Conservation (phyloP, 2,888 invertebrate species). For the Hedychridium roseum region DNA sequence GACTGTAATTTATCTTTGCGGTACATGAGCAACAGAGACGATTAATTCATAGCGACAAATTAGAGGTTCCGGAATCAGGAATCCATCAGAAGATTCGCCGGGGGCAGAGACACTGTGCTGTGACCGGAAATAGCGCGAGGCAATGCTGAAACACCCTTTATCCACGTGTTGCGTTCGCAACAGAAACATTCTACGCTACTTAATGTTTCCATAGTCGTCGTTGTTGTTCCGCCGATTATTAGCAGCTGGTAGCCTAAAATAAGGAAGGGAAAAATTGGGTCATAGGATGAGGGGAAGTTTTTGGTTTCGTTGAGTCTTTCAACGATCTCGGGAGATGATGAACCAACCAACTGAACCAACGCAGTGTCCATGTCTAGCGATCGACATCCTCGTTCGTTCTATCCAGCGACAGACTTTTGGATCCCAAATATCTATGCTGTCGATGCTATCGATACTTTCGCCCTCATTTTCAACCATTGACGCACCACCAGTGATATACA, state of each 20-base stretch:
- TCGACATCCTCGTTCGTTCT: constrained; percentile 69
- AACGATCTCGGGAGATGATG: neutral
- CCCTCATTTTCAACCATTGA: constrained; percentile 63
- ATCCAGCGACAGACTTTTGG: constrained; percentile 68
- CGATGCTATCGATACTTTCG: constrained; percentile 68
- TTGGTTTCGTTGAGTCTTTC: neutral
- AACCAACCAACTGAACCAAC: constrained; percentile 68
- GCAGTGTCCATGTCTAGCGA: constrained; percentile 73
- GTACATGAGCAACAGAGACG: no score
- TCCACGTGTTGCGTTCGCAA: constrained; percentile 69
- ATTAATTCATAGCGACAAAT: no score
- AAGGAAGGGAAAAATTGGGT: neutral
- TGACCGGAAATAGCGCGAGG: constrained; percentile 73
- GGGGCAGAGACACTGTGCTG: constrained; percentile 65
- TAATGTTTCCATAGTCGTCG: constrained; percentile 71
- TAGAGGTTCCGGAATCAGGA: constrained; percentile 13
- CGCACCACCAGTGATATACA: constrained; percentile 76
- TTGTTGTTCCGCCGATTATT: constrained; percentile 74
- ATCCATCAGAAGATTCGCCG: constrained; percentile 49
- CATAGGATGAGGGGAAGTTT: no score
- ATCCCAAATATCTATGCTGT: constrained; percentile 71
- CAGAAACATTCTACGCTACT: constrained; percentile 75
- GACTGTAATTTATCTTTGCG: no score
- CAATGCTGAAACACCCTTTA: constrained; percentile 70
- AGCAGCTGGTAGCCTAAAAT: constrained; percentile 66